Base-by-base conservation (phyloP, 1,140 invertebrate species). In the Trachymyrmex cornetzi region DNA sequence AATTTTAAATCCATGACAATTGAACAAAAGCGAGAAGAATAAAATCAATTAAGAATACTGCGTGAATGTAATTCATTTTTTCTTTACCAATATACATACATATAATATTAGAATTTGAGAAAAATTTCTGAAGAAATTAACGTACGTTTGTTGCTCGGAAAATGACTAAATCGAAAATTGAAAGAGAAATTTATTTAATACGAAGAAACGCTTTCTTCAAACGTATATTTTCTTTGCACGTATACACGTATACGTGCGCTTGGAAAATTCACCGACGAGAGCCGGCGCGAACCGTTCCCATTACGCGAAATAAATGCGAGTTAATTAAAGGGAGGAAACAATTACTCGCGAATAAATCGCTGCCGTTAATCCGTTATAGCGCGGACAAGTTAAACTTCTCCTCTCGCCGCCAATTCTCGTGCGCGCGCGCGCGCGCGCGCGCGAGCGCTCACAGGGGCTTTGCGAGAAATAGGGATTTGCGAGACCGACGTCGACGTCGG, bases 271-370 rank as follows among this genome's bases (percentile, higher is more conserved):
- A 82, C 16, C 67, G 67, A 30, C 53, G 30, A 75, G 44, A 84
- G 55, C 38, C 81, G 77, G 34, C 75, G 85, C 85, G 63, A 85
- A 92, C 91, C 90, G 91, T 92, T 92, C 90, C 94, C 94, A 94
- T 94, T 95, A 95, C 94, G 93, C 90, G 93, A 94, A 94, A 95
- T 95, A 94, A 95, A 95, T 94, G 93, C 94, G 93, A 94, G 93
- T 95, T 94, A 94, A 95, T 95, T 95, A 94, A 95, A 95, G 92
- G 93, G 90, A 91, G 91, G 92, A 93, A 85, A 92, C 94, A 93
- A 94, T 95, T 95, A 95, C 93, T 91, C 80, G 91, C 90, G 89
- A 93, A 95, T 95, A 95, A 94, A 95, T 94, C 93, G 93, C 90
- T 82, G 91, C 91, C 93, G 94, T 95, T 95, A 95, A 95, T 95